Evolutionary conservation across 2,888 invertebrate genomes (phyloP).

Genomic region (Drosophila putrida): DNA sequence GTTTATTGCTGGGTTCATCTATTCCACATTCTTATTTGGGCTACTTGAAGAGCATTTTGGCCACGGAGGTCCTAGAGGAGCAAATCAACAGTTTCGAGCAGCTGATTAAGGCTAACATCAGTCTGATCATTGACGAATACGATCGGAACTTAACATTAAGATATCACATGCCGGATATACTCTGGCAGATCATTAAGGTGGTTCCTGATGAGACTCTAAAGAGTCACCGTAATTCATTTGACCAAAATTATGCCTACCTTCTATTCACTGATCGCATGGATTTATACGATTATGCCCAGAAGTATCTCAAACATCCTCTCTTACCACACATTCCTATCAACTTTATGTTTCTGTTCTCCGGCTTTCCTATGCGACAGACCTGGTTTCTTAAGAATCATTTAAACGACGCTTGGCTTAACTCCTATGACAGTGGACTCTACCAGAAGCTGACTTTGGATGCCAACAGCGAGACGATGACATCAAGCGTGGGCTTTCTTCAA

Average conservation of each 20-base stretch:
- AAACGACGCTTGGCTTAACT: conserved; percentile 57
- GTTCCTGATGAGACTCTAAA: conserved; percentile 48
- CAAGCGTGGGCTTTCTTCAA: conserved; percentile 59
- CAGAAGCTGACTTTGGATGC: conserved; percentile 60
- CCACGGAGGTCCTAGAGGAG: conserved; percentile 64
- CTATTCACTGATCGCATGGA: conserved; percentile 68
- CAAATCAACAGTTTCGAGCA: conserved; percentile 65
- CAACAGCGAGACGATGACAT: conserved; percentile 61
- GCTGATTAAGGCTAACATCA: conserved; percentile 54
- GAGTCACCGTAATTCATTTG: conserved; percentile 51
- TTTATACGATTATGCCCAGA: conserved; percentile 63
- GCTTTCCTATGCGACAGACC: conserved; percentile 64
- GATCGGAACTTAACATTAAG: conserved; percentile 35
- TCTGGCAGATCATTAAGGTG: conserved; percentile 44
- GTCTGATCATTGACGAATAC: conserved; percentile 62
- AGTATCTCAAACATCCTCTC: conserved; percentile 58
- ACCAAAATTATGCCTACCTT: conserved; percentile 68
- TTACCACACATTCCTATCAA: conserved; percentile 64
- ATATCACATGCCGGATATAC: conserved; percentile 55
- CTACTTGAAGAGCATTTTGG: conserved; percentile 60
- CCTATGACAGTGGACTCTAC: conserved; percentile 63
- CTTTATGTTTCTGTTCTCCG: conserved; percentile 64
- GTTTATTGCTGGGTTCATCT: conserved; percentile 63
- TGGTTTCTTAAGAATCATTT: conserved; percentile 63
- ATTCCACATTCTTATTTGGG: conserved; percentile 63